Evolutionary conservation across 2,888 invertebrate genomes (phyloP).

Genomic region (Eucera pruinosa): DNA sequence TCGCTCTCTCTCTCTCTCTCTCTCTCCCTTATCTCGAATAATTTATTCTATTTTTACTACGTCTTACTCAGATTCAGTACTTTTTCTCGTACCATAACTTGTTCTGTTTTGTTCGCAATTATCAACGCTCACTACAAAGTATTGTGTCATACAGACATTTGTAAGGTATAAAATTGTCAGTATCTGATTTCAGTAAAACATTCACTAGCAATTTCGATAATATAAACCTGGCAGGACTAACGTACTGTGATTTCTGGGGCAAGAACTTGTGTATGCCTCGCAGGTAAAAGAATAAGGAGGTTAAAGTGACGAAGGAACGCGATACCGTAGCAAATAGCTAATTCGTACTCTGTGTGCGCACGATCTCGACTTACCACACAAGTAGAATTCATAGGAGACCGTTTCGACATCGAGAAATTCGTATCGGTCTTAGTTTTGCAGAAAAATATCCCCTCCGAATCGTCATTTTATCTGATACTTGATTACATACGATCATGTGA

Average conservation of each 20-base stretch:
- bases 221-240: constrained; percentile 57
- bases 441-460: constrained; percentile 7
- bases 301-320: constrained; percentile 70
- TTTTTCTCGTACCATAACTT: too few species aligned
- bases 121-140: background rate
- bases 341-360: constrained; percentile 72
- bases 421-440: constrained; percentile 37
- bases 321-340: constrained; percentile 75
- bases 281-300: constrained; percentile 67
- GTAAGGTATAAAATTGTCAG: constrained; percentile 33
- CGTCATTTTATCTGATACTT: background rate
- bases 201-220: constrained; percentile 69
- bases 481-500: constrained; percentile 16
- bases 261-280: constrained; percentile 64
- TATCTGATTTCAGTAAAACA: constrained; percentile 50
- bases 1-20: too few species aligned
- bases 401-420: constrained; percentile 67
- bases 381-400: constrained; percentile 60
- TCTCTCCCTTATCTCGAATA: too few species aligned
- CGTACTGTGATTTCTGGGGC: constrained; percentile 71
- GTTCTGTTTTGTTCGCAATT: background rate
- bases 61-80: too few species aligned
- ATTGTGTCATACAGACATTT: constrained; percentile 24
- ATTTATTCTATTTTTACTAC: too few species aligned
- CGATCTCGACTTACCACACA: constrained; percentile 70